Evolutionary conservation across 2,888 invertebrate species (phyloP).

Genomic region (Ellobium chinense): DNA sequence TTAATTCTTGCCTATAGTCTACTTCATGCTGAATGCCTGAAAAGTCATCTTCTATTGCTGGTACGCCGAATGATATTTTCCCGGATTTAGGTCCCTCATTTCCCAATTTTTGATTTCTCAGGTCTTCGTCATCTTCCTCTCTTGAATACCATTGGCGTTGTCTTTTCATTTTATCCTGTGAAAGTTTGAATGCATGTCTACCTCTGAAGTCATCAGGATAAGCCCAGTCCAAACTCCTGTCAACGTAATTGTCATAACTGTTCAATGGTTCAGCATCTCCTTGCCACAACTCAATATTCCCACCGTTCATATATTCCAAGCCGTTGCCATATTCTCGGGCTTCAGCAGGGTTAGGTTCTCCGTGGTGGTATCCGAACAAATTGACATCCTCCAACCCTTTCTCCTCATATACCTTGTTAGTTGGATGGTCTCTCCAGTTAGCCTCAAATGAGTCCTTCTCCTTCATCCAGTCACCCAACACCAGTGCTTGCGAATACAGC

Average conservation of each 20-base stretch:
- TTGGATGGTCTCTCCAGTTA: background rate
- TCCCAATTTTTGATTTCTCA: too few relatives aligned
- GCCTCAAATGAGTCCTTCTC: background rate
- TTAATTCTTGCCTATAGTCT: background rate
- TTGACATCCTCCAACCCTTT: background rate
- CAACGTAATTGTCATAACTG: background rate
- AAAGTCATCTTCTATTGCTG: too few relatives aligned
- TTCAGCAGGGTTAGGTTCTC: background rate
- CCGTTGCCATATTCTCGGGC: background rate
- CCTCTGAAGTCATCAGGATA: too few relatives aligned
- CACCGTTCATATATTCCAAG: background rate
- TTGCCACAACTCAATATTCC: background rate
- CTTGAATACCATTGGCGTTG: too few relatives aligned
- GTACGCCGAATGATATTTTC: too few relatives aligned
- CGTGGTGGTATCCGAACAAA: background rate
- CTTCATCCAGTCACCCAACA: slow-evolving; percentile 20
- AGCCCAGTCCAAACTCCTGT: background rate
- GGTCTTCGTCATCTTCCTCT: too few relatives aligned
- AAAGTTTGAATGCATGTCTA: too few relatives aligned
- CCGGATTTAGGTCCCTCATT: too few relatives aligned
- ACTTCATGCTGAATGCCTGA: background rate
- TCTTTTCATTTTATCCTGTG: too few relatives aligned
- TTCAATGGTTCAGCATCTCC: background rate
- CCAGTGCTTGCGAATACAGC: slow-evolving; percentile 9
- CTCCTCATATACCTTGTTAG: background rate